Percentiles rank a stretch among this genome's conserved stretches.
phyloP scores from a whole-genome alignment of 2,113 vertebrate species.

The Halcyon senegalensis region DNA sequence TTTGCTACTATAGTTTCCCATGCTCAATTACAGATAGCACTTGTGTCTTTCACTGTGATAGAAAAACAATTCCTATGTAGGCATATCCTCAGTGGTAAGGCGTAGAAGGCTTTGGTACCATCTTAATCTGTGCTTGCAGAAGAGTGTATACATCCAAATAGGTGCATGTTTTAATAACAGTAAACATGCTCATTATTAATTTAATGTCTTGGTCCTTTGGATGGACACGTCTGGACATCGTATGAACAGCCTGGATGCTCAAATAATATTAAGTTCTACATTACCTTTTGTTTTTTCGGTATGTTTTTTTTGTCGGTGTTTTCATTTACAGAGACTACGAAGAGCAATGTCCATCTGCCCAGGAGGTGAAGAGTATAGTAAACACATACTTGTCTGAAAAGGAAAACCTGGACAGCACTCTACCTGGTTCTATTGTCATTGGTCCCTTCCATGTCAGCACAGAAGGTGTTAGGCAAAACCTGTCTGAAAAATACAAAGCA shows the following conservation, averaged over 20 bases:
- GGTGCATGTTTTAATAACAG: not conserved
- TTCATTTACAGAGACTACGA: constrained; percentile 68
- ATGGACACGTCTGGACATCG: not conserved
- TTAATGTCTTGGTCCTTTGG: not conserved
- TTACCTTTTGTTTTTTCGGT: not conserved
- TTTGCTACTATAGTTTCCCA: not conserved
- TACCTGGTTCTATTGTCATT: constrained; percentile 84
- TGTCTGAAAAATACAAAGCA: constrained; percentile 79
- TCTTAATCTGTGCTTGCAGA: not conserved
- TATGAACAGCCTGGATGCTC: not conserved
- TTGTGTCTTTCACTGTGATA: not conserved
- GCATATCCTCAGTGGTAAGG: not conserved
- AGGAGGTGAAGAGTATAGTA: constrained; percentile 80
- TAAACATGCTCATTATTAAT: not conserved
- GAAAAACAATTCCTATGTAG: not conserved
- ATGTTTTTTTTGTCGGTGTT: not conserved
- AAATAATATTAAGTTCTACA: not conserved
- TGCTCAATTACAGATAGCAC: not conserved
- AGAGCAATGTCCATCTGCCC: constrained; percentile 66
- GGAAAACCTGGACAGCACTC: constrained; percentile 72
- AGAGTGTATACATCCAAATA: not conserved
- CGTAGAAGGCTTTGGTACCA: not conserved
- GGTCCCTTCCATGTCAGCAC: constrained; percentile 86
- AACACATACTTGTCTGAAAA: constrained; percentile 80
- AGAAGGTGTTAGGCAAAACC: constrained; percentile 78